Evolutionary conservation across 1,140 invertebrate species (phyloP).

Genomic region (Bombus vancouverensis): DNA sequence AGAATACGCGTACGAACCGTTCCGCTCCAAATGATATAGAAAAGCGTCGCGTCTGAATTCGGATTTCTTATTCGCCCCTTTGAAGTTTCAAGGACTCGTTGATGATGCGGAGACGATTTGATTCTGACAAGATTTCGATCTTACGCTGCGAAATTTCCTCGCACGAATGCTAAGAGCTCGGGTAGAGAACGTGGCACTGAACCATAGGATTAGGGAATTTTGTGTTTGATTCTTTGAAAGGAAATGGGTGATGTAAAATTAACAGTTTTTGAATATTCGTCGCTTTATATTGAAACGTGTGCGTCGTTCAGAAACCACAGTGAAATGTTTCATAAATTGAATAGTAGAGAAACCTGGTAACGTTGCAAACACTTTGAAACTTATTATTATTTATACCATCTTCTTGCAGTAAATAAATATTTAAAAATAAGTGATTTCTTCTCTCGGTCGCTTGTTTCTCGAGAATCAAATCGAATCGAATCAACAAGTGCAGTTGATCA

Average conservation of each 20-base stretch:
- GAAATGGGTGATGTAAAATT: not conserved
- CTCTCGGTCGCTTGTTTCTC: not conserved
- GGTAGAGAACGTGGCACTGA: not conserved
- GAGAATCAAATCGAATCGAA: not conserved
- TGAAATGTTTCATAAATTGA: not conserved
- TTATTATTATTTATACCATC: not conserved
- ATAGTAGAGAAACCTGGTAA: not conserved
- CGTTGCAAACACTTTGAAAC: no score
- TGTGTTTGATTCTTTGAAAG: not conserved
- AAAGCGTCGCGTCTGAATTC: constrained; percentile 36
- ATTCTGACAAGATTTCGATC: not conserved
- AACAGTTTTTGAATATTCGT: not conserved
- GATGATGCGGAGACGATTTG: constrained; percentile 14
- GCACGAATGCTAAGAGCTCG: not conserved
- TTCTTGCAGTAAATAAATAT: not conserved
- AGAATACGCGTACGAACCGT: constrained; percentile 3
- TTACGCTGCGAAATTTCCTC: not conserved
- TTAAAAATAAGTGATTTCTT: no score
- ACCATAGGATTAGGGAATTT: not conserved
- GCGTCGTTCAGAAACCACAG: not conserved
- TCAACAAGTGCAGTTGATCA: not conserved
- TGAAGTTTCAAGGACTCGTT: not conserved
- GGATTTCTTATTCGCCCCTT: constrained; percentile 30
- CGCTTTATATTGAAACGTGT: not conserved
- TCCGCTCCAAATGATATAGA: constrained; percentile 27